Base-by-base conservation (phyloP, 2,797 vertebrate genomes). In the Gila robusta region DNA sequence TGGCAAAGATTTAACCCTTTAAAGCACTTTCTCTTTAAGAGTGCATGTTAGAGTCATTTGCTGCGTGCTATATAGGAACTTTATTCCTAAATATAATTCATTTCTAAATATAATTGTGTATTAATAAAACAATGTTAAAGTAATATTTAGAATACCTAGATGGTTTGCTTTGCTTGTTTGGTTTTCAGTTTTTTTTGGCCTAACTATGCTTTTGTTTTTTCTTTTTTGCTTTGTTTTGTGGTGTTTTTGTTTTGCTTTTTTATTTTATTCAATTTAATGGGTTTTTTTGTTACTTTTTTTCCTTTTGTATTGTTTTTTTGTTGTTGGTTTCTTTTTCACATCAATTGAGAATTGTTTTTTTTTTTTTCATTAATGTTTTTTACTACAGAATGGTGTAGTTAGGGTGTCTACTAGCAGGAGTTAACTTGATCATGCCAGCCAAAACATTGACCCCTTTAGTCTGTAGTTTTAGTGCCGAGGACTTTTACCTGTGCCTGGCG, bases 401-500 rank as follows among this genome's bases (percentile, higher is more conserved):
- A 8, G 1, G 8, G 35, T 19, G 14, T 62, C 7, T 26, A 14
- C 14, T 78, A 78, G 28, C 74, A 78, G 35, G 14, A 59, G 21
- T 77, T 39, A 39, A 59, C 23, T 8, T 59, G 54, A 59, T 14
- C 35, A 37, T 39, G 35, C 35, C 32, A 78, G 12, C 14, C 28
- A 35, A 32, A 67, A 67, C 41, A 28, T 28, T 12, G 62, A 52
- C 5, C 56, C 26, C 19, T 54, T 47, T 67, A 23, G 6, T 70
- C 16, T 56, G 16, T 69, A 70, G 64, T 67, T 64, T 11, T 26
- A 81, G 41, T 76, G 41, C 52, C 44, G 62, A 72, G 84, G 54
- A 39, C 80, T 72, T 82, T 82, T 37, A 67, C 77, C 71, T 88
- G 64, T 64, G 79, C 35, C 41, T 37, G 64, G 2, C 3, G 2